phyloP scores from a whole-genome alignment of 2,797 vertebrate species.

The Hydrolagus colliei region DNA sequence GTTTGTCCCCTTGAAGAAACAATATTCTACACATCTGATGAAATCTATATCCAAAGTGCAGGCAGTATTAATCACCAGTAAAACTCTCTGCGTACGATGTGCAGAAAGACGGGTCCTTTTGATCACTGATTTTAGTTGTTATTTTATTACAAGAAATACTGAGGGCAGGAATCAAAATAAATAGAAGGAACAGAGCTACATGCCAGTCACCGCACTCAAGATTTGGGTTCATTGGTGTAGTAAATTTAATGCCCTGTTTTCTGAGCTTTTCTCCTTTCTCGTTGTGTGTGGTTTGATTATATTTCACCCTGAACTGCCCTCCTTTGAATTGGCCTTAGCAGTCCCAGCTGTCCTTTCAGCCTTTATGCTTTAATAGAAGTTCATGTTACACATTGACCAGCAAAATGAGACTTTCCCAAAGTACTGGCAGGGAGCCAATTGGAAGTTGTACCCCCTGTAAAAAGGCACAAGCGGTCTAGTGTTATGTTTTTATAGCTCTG shows the following conservation, averaged over 20 bases:
- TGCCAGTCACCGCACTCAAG: background rate
- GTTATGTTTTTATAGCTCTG: slow-evolving; percentile 31
- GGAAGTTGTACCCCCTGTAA: slow-evolving; percentile 29
- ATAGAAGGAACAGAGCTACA: background rate
- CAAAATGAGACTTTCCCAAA: slow-evolving; percentile 30
- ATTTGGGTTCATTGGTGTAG: background rate
- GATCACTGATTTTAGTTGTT: background rate
- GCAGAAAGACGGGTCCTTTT: background rate
- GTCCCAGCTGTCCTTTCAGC: slow-evolving; percentile 23
- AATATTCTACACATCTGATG: background rate
- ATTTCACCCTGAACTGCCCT: slow-evolving; percentile 20
- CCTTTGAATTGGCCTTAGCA: slow-evolving; percentile 28
- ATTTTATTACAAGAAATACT: background rate
- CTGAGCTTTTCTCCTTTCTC: slow-evolving; percentile 12
- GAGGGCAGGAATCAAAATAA: background rate
- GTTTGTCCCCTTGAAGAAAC: too few relatives aligned
- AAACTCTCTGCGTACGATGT: background rate
- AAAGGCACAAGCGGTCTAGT: slow-evolving; percentile 27
- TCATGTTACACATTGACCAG: slow-evolving; percentile 30
- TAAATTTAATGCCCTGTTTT: slow-evolving; percentile 15
- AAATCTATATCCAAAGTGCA: background rate
- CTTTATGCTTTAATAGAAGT: slow-evolving; percentile 28
- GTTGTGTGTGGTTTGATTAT: slow-evolving; percentile 26
- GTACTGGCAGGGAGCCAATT: slow-evolving; percentile 24
- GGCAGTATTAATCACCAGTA: background rate